phyloP scores from a whole-genome alignment of 2,113 vertebrate genomes.

The Genyomyrus donnyi region DNA sequence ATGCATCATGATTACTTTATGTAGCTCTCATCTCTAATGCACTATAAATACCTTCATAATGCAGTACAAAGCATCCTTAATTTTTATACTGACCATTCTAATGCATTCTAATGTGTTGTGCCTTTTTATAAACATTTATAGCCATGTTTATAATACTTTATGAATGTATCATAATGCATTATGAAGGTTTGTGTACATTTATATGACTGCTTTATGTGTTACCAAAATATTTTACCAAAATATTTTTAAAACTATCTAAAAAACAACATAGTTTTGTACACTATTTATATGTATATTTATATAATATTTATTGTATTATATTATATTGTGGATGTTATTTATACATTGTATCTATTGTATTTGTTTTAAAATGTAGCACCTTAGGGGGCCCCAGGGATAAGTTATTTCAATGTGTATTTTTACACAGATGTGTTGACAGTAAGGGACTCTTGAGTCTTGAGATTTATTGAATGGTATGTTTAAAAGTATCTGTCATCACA shows the following conservation, averaged over 20 bases:
- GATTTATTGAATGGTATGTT: background rate
- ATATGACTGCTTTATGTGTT: too few species aligned
- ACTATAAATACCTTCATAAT: too few species aligned
- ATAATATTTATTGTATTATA: background rate
- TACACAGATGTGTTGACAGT: background rate
- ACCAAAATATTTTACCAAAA: background rate
- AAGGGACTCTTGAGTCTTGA: background rate
- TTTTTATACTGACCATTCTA: too few species aligned
- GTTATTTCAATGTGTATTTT: background rate
- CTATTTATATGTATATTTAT: background rate
- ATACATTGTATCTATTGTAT: background rate
- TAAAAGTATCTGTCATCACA: background rate
- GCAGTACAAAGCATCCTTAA: too few species aligned
- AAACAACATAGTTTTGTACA: background rate
- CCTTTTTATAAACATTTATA: too few species aligned
- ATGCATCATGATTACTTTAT: too few species aligned
- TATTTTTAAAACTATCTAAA: background rate
- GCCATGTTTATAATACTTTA: too few species aligned
- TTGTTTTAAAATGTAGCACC: background rate
- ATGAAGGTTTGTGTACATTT: too few species aligned
- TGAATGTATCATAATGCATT: too few species aligned
- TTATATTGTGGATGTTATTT: background rate
- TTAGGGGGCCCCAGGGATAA: background rate
- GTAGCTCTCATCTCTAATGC: too few species aligned
- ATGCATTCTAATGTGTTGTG: too few species aligned